These are phyloP conservation scores for Myrmecophaga tridactyla DNA, from an alignment of 2,113 vertebrate genomes.

Conservation along the genomic window DNA sequence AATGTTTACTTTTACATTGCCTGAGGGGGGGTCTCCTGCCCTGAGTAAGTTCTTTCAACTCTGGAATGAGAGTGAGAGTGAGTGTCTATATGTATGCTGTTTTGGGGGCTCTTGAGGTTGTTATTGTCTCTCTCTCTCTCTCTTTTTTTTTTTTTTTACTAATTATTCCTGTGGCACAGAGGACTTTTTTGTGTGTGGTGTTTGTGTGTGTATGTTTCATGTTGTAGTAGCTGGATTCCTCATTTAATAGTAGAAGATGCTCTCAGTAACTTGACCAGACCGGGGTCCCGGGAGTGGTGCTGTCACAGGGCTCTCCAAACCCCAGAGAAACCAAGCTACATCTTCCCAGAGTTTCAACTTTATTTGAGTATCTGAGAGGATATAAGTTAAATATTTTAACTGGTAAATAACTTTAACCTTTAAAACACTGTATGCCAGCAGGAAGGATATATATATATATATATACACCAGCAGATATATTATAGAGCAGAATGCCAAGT, in stretches of 20 bases:
- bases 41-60: background rate
- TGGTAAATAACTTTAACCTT: background rate
- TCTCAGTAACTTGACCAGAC: background rate
- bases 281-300: background rate
- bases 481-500: background rate
- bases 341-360: background rate
- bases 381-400: conserved; percentile 8
- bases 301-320: background rate
- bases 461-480: background rate
- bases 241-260: background rate
- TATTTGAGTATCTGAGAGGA: background rate
- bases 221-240: background rate
- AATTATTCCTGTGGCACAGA: background rate
- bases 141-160: background rate
- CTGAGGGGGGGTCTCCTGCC: background rate
- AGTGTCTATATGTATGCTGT: background rate
- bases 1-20: background rate
- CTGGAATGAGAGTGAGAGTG: background rate
- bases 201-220: background rate
- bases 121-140: no score
- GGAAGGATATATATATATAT: no score
- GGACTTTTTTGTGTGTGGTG: background rate
- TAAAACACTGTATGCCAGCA: background rate
- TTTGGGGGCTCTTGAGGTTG: background rate
- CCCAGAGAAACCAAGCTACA: background rate